A percentile compares a stretch with the other conserved stretches of the same genome.
phyloP scores from a whole-genome alignment of 2,113 vertebrate genomes.

The Crocuta crocuta region DNA sequence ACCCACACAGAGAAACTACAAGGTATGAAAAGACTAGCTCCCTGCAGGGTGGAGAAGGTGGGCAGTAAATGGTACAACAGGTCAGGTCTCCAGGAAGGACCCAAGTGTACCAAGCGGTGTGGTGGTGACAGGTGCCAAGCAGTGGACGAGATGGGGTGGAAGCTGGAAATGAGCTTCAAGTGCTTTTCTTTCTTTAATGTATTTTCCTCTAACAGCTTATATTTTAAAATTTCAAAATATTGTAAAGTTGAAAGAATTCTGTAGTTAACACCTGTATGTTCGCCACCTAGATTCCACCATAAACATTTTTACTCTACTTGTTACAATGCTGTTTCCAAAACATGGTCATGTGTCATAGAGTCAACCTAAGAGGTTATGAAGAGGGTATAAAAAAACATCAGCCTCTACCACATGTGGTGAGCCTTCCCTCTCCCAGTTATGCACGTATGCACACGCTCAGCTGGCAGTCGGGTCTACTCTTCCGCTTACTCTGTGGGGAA shows the following conservation, averaged over 20 bases:
- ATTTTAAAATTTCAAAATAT: neutral
- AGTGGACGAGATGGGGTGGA: neutral
- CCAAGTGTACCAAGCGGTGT: neutral
- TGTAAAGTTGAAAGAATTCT: conserved; percentile 18
- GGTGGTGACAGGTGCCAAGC: neutral
- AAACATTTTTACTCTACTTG: neutral
- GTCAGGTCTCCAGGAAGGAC: neutral
- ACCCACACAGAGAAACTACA: neutral
- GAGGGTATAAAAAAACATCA: neutral
- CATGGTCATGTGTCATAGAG: neutral
- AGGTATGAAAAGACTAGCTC: neutral
- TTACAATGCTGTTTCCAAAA: neutral
- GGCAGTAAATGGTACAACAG: neutral
- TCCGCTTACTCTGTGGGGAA: neutral
- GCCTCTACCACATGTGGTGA: neutral
- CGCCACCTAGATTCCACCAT: neutral
- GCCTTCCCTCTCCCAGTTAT: neutral
- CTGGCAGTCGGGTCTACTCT: neutral
- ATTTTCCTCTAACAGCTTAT: neutral
- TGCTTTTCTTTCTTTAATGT: neutral
- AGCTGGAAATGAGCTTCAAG: neutral
- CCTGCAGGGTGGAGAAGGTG: neutral
- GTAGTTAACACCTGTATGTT: neutral
- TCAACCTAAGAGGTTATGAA: neutral
- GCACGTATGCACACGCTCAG: neutral